A percentile compares a stretch with the other conserved stretches of the same genome.
Evolutionary conservation across 1,140 invertebrate genomes (phyloP).

Genomic region (Cherax quadricarinatus): DNA sequence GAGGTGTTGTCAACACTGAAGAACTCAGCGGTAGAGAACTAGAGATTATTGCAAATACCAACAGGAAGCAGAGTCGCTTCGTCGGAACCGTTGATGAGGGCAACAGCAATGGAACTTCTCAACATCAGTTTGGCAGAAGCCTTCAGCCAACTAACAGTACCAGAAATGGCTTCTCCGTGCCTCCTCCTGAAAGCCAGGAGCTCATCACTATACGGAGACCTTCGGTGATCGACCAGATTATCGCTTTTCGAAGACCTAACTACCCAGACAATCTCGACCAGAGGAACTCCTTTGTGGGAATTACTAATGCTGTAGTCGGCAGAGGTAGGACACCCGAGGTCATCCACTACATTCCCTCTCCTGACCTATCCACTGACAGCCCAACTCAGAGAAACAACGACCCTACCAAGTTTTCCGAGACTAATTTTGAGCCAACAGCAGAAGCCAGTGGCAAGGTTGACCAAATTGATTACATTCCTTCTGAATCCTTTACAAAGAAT

Average conservation of each 20-base stretch:
- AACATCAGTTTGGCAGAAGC: background rate
- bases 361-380: constrained; percentile 17
- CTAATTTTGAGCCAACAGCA: too few species aligned
- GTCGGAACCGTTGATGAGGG: background rate
- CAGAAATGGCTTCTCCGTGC: background rate
- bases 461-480: too few species aligned
- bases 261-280: background rate
- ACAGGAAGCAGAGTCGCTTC: background rate
- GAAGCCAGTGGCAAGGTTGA: too few species aligned
- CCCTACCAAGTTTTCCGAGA: background rate
- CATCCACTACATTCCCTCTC: constrained; percentile 15
- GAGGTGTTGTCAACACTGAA: background rate
- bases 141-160: background rate
- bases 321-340: background rate
- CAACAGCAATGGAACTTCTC: background rate
- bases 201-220: background rate
- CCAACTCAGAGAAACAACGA: background rate
- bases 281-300: background rate
- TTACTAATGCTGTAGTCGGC: background rate
- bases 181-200: background rate
- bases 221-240: background rate
- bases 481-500: too few species aligned
- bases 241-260: background rate
- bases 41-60: background rate
- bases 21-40: background rate